Evolutionary conservation across 2,797 vertebrate species (phyloP).

Genomic region (Centroberyx gerrardi): DNA sequence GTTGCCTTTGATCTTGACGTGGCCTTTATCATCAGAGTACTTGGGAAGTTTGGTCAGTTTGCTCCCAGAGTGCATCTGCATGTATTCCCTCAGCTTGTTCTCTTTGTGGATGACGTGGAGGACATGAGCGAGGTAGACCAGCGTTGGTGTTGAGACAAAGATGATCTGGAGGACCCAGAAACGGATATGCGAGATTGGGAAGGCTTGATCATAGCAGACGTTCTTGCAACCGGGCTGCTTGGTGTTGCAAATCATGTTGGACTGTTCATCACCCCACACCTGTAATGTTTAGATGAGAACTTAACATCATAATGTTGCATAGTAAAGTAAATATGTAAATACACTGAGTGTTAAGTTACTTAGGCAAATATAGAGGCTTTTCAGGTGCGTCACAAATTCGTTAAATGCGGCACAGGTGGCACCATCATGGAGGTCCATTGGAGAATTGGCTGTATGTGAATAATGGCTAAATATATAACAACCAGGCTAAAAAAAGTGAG

Average conservation of each 20-base stretch:
- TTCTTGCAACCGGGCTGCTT: slow-evolving; percentile 96
- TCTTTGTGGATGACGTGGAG: slow-evolving; percentile 94
- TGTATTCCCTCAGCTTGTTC: slow-evolving; percentile 90
- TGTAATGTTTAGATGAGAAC: slow-evolving; percentile 43
- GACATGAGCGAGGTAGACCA: slow-evolving; percentile 94
- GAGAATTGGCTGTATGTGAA: too few relatives aligned
- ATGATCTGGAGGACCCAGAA: slow-evolving; percentile 98
- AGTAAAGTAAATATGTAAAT: neutral
- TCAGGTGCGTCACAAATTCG: too few relatives aligned
- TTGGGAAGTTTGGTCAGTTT: slow-evolving; percentile 68
- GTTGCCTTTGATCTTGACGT: slow-evolving; percentile 88
- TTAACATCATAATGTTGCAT: neutral
- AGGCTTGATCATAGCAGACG: slow-evolving; percentile 96
- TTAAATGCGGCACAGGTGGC: too few relatives aligned
- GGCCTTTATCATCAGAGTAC: slow-evolving; percentile 86
- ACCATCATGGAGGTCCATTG: too few relatives aligned
- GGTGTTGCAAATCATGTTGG: slow-evolving; percentile 94
- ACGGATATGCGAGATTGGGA: slow-evolving; percentile 96
- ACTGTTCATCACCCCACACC: slow-evolving; percentile 96
- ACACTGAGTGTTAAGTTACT: too few relatives aligned
- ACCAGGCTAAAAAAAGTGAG: too few relatives aligned
- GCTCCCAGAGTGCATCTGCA: slow-evolving; percentile 61
- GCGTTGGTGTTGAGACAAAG: slow-evolving; percentile 93
- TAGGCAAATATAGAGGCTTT: too few relatives aligned
- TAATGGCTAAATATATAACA: too few relatives aligned